Evolutionary conservation across 35 echinoderm and acorn worm genomes (phyloP), one percentile per base, ranked within the genome.

Genomic region (Nesometra sesokonis): DNA sequence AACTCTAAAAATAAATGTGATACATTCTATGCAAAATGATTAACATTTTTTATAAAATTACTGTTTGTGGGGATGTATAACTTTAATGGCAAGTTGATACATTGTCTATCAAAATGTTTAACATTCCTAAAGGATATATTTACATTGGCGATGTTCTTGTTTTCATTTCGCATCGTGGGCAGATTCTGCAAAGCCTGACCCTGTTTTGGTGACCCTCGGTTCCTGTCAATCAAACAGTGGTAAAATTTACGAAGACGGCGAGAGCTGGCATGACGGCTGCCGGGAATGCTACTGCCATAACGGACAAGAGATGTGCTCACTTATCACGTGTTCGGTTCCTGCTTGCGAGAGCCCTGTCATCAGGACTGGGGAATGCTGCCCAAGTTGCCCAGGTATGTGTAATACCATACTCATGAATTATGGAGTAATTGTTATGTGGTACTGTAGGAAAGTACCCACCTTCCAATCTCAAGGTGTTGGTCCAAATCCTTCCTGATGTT

Each of bases 221-320:
- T 90, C 88, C 5, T 99, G 96, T 37, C 85, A 89, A 9, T 79
- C 88, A 29, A 21, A 39, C 15, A 77, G 79, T 37, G 89, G 92
- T 4, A 37, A 76, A 13, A 47, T 88, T 0, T 89, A 94, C 80
- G 93, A 93, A 13, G 92, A 94, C 79, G 88, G 96, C 34, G 96
- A 99, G 82, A 94, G 92, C 17, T 99, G 96, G 96, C 92, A 99
- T 47, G 96, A 99, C 87, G 96, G 96, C 23, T 99, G 96, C 82
- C 29, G 96, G 40, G 84, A 94, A 80, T 99, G 96, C 79, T 99
- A 88, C 90, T 99, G 96, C 40, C 93, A 93, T 31, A 93, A 94
- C 32, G 96, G 96, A 7, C 93, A 91, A 33, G 96, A 99, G 82
- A 99, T 99, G 96, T 99, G 96, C 67, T 80, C 88, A 78, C 93